Percentiles rank a stretch among this genome's conserved stretches.
These are phyloP conservation scores for Thunnus albacares DNA, from an alignment of 2,797 vertebrate genomes.

Conservation along the genomic window DNA sequence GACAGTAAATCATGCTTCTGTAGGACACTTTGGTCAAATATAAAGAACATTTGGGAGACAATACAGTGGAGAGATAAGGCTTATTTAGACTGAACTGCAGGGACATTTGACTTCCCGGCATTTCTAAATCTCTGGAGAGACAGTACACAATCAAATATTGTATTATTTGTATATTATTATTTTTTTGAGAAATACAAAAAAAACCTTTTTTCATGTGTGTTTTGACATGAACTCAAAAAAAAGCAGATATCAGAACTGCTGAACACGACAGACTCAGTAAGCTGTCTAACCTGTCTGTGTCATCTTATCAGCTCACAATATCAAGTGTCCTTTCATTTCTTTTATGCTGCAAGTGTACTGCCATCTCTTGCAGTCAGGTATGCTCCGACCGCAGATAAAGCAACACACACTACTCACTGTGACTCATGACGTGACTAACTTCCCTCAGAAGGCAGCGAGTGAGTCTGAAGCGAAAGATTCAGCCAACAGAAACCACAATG, in stretches of 20 bases:
- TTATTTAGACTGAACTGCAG: constrained; percentile 3
- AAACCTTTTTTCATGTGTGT: background rate
- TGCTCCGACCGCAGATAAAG: constrained; percentile 22
- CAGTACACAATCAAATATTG: background rate
- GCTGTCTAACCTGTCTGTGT: background rate
- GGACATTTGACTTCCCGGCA: background rate
- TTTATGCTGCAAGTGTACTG: background rate
- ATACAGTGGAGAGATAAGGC: background rate
- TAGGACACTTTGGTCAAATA: background rate
- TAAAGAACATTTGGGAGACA: background rate
- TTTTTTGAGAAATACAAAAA: background rate
- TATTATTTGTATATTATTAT: background rate
- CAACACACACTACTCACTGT: constrained; percentile 1
- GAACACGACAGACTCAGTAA: background rate
- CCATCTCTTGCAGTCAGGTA: constrained; percentile 11
- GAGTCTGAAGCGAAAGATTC: constrained; percentile 12
- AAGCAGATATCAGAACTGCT: background rate
- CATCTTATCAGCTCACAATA: background rate
- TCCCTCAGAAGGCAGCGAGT: background rate
- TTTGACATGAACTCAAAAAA: background rate
- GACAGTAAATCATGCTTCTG: background rate
- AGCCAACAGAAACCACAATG: constrained; percentile 42
- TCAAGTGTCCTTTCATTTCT: background rate
- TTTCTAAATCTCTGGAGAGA: background rate
- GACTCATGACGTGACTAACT: constrained; percentile 41